A percentile compares a stretch with the other conserved stretches of the same genome.
These are phyloP conservation scores for Cardiocondyla obscurior DNA, from an alignment of 1,140 invertebrate genomes.

Conservation along the genomic window DNA sequence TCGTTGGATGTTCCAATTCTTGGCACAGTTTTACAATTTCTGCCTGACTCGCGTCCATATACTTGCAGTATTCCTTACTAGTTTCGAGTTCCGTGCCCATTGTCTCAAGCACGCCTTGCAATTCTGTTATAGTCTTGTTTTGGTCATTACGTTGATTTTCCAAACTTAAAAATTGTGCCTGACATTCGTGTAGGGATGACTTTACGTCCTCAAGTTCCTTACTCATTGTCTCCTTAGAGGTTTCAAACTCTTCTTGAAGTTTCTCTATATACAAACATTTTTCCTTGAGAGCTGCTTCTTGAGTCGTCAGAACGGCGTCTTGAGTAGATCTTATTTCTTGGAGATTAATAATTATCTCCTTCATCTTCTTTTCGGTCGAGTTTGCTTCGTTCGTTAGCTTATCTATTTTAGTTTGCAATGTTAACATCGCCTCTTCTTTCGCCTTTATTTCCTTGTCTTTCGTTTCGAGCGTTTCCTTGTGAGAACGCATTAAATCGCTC, in stretches of 20 bases:
- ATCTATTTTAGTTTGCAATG: constrained; percentile 69
- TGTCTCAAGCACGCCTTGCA: constrained; percentile 43
- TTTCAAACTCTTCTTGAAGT: constrained; percentile 54
- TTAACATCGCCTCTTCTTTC: constrained; percentile 69
- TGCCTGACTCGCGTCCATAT: constrained; percentile 14
- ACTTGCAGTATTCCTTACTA: constrained; percentile 26
- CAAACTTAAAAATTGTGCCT: constrained; percentile 35
- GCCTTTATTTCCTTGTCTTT: constrained; percentile 68
- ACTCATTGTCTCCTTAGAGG: constrained; percentile 44
- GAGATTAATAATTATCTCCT: constrained; percentile 75
- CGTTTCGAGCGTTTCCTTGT: constrained; percentile 42
- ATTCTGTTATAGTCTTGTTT: constrained; percentile 37
- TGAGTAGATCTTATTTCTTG: constrained; percentile 74
- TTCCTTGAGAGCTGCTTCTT: constrained; percentile 72
- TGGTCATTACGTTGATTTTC: constrained; percentile 43
- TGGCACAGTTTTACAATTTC: constrained; percentile 59
- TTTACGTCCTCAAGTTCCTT: constrained; percentile 57
- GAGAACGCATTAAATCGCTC: constrained; percentile 8
- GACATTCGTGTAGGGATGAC: constrained; percentile 9
- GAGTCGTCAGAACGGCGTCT: constrained; percentile 69
- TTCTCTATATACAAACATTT: constrained; percentile 59
- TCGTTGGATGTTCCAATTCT: constrained; percentile 48
- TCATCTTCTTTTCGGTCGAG: constrained; percentile 72
- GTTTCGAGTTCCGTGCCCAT: constrained; percentile 31
- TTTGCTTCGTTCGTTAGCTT: constrained; percentile 65